Conservation (phyloP, 2,888 invertebrate species). For the Ommatoiulus sabulosus region DNA sequence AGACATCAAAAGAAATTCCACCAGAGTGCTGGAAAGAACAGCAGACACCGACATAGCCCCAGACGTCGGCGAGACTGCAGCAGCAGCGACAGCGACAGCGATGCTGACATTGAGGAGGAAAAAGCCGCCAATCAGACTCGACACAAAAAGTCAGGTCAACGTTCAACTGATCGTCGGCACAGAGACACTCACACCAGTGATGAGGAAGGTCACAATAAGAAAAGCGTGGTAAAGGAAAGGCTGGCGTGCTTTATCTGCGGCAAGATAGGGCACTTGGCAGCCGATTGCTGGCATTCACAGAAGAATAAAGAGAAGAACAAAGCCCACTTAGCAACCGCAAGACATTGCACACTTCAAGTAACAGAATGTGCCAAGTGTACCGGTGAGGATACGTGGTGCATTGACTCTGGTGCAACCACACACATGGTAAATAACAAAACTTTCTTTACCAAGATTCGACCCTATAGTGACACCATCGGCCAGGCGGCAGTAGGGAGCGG, state of each 20-base stretch:
- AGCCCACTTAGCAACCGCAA: no score
- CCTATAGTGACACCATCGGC: background rate
- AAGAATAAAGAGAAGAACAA: no score
- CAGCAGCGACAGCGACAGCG: no score
- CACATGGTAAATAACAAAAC: background rate
- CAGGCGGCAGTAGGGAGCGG: background rate
- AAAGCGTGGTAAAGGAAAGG: background rate
- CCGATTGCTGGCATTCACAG: background rate
- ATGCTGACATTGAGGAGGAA: no score
- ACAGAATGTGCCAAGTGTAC: no score
- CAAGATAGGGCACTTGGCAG: background rate
- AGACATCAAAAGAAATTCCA: background rate
- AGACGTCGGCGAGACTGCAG: background rate
- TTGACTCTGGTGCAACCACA: background rate
- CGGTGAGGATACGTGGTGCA: no score
- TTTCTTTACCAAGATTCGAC: background rate
- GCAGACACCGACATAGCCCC: background rate
- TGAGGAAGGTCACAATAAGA: no score
- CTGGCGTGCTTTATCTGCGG: background rate
- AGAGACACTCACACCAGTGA: background rate
- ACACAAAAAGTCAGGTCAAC: no score
- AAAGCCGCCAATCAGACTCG: background rate
- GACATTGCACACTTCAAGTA: no score
- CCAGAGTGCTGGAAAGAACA: no score
- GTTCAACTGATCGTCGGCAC: background rate